Evolutionary conservation across 2,797 vertebrate genomes (phyloP).

Genomic region (Danio choprae): DNA sequence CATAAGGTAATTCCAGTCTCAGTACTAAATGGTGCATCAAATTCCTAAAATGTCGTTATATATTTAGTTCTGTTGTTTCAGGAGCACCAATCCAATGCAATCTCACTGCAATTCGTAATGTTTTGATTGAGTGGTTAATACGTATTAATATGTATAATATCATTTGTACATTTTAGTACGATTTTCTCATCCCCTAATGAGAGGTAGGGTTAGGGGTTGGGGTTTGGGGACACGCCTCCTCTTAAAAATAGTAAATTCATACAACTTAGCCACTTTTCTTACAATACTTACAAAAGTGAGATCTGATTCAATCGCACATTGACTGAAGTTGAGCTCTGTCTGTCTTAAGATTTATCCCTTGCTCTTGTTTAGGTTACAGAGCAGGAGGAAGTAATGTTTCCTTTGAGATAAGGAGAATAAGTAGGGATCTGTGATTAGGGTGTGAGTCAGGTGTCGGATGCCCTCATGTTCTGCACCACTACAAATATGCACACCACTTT

Average conservation of each 20-base stretch:
- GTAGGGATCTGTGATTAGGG: constrained; percentile 46
- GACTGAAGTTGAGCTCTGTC: constrained; percentile 10
- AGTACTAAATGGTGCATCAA: neutral
- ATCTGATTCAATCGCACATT: neutral
- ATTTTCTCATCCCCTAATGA: no score
- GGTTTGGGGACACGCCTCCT: no score
- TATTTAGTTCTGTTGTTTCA: neutral
- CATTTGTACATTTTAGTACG: no score
- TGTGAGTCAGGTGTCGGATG: constrained; percentile 58
- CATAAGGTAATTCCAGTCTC: neutral
- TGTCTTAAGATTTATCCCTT: constrained; percentile 34
- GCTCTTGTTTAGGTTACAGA: constrained; percentile 34
- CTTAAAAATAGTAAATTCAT: no score
- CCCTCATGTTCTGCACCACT: constrained; percentile 73
- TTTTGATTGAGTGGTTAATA: no score
- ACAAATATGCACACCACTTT: constrained; percentile 63
- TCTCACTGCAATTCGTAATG: no score
- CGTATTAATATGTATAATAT: neutral
- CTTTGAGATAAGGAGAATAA: constrained; percentile 55
- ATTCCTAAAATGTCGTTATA: neutral
- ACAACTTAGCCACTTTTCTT: no score
- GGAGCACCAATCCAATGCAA: neutral
- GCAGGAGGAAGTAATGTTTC: constrained; percentile 51
- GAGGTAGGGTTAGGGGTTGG: no score
- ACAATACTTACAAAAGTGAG: no score